phyloP scores from a whole-genome alignment of 35 echinoderm and acorn worm species.

The Hemicentrotus pulcherrimus region DNA sequence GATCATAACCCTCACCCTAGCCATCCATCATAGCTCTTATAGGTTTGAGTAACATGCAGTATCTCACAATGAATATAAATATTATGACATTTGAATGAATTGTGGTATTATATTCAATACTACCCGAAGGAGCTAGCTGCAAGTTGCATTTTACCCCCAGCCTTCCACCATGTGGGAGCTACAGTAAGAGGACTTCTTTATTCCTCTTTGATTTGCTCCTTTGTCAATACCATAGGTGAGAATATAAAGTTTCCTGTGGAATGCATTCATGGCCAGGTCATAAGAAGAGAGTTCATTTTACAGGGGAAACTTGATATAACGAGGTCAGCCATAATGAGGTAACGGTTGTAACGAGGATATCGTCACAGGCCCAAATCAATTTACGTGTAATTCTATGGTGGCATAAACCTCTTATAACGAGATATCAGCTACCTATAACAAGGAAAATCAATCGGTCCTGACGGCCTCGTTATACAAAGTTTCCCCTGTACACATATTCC shows the following conservation, averaged over 20 bases:
- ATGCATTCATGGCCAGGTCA: neutral
- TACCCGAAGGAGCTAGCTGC: neutral
- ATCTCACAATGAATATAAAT: slow-evolving; percentile 13
- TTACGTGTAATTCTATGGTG: too few species aligned
- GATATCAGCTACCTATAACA: too few species aligned
- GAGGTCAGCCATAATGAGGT: too few species aligned
- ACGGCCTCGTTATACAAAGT: too few species aligned
- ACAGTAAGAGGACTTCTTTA: neutral
- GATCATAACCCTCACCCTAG: slow-evolving; percentile 33
- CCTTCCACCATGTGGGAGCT: neutral
- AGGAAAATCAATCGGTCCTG: too few species aligned
- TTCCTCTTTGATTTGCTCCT: neutral
- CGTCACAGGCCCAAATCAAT: too few species aligned
- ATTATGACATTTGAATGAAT: neutral
- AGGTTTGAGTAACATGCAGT: neutral
- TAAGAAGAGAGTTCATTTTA: too few species aligned
- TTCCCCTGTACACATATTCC: too few species aligned
- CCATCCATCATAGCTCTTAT: neutral
- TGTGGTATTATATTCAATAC: neutral
- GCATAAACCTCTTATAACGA: too few species aligned
- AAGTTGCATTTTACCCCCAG: neutral
- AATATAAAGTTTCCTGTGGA: neutral
- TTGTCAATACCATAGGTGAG: neutral
- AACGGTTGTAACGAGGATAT: too few species aligned
- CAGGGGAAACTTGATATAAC: too few species aligned